Conservation (phyloP, 30 jellyfish, hydroid and myxozoan species). For the Turritopsis dohrnii region DNA sequence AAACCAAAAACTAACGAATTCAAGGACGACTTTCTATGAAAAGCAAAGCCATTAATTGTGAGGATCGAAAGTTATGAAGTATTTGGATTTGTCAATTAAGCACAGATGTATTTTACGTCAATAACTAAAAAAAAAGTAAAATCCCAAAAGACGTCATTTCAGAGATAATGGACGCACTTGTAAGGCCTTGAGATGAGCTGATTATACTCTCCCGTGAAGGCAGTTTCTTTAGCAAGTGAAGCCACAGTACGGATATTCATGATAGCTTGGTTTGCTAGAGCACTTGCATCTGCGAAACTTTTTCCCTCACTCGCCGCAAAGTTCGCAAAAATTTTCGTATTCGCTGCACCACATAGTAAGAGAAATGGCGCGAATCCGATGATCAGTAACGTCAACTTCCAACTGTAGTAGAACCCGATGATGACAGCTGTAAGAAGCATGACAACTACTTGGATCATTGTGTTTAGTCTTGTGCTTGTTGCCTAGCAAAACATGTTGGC, state of each 20-base stretch:
- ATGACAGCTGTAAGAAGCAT: slow-evolving; percentile 72
- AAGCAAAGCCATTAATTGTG: too few species aligned
- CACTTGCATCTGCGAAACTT: slow-evolving; percentile 44
- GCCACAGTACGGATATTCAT: slow-evolving; percentile 86
- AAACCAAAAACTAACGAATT: slow-evolving; percentile 69
- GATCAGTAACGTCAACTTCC: slow-evolving; percentile 67
- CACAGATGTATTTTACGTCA: too few species aligned
- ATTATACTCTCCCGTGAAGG: slow-evolving; percentile 44
- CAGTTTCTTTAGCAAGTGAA: slow-evolving; percentile 70
- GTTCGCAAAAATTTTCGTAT: slow-evolving; percentile 65
- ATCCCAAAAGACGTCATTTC: too few species aligned
- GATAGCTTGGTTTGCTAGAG: slow-evolving; percentile 85
- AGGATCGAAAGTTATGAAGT: too few species aligned
- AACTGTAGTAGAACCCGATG: slow-evolving; percentile 58
- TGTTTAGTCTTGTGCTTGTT: slow-evolving; percentile 69
- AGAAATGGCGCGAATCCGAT: slow-evolving; percentile 77
- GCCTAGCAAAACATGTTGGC: slow-evolving; percentile 46
- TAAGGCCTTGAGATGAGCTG: slow-evolving; percentile 43
- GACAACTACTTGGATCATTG: slow-evolving; percentile 82
- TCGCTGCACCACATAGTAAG: slow-evolving; percentile 78
- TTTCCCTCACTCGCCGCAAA: slow-evolving; percentile 80
- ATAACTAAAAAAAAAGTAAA: too few species aligned
- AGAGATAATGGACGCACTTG: too few species aligned
- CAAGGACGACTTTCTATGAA: slow-evolving; percentile 49
- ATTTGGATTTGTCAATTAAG: too few species aligned